Evolutionary conservation across 2,797 vertebrate species (phyloP), one percentile per base, ranked within the genome.

Genomic region (Sciaenops ocellatus): DNA sequence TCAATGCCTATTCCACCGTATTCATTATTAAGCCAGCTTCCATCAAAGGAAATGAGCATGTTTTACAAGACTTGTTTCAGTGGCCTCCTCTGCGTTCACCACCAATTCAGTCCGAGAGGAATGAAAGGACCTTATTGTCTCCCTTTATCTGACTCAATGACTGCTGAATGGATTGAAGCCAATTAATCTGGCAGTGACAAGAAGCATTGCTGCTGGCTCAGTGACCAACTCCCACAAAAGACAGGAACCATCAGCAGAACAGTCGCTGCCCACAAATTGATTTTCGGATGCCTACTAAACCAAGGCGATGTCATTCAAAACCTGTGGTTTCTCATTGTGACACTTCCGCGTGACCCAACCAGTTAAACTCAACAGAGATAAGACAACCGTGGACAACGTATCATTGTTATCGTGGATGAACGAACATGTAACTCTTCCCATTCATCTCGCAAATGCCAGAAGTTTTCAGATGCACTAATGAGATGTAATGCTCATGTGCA

Each of bases 171-270:
- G 86, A 91, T 90, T 84, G 86, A 89, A 89, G 82, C 87, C 91
- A 93, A 92, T 92, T 92, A 93, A 92, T 91, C 85, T 89, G 91
- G 73, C 75, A 60, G 72, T 85, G 88, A 92, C 90, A 88, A 84
- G 87, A 87, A 80, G 75, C 82, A 80, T 84, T 67, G 78, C 82
- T 90, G 90, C 91, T 90, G 90, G 85, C 87, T 90, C 90, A 82
- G 73, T 90, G 91, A 85, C 85, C 89, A 78, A 86, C 69, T 85
- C 80, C 84, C 77, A 89, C 85, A 86, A 86, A 85, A 89, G 90
- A 90, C 84, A 76, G 79, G 69, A 83, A 83, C 87, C 69, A 86
- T 89, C 85, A 87, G 78, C 87, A 80, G 72, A 89, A 87, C 78
- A 75, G 79, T 84, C 77, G 46, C 80, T 87, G 87, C 72, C 80